A percentile compares a stretch with the other conserved stretches of the same genome.
Evolutionary conservation across 2,113 vertebrate species (phyloP).

Genomic region (Indicator indicator): DNA sequence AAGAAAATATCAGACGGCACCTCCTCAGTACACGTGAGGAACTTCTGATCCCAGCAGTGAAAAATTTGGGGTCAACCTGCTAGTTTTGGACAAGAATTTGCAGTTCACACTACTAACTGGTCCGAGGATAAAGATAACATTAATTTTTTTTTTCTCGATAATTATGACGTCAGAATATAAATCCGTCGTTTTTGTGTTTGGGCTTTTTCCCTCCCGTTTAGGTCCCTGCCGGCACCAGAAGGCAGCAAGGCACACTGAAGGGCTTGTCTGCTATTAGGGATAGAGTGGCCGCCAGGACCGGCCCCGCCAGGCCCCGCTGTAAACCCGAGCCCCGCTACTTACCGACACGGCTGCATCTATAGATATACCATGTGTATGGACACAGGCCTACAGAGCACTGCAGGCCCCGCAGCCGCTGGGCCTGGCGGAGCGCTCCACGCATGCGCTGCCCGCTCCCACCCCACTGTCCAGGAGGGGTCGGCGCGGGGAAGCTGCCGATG

Average conservation of each 20-base stretch:
- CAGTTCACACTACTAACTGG: accelerated
- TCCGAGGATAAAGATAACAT: not conserved
- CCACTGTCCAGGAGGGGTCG: not conserved
- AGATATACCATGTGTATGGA: not conserved
- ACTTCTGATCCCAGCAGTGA: too few relatives aligned
- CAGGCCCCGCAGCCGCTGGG: not conserved
- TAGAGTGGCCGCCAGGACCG: not conserved
- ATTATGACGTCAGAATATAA: accelerated
- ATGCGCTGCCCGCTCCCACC: not conserved
- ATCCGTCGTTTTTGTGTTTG: accelerated
- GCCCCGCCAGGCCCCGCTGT: not conserved
- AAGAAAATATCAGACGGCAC: too few relatives aligned
- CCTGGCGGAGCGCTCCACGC: not conserved
- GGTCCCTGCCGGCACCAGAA: too few relatives aligned
- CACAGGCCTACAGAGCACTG: not conserved
- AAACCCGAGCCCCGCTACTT: not conserved
- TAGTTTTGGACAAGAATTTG: accelerated
- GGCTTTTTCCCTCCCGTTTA: accelerated
- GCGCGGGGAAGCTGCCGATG: too few relatives aligned
- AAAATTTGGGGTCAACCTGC: not conserved
- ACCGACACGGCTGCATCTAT: not conserved
- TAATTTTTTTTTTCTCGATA: accelerated
- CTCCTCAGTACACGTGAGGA: accelerated
- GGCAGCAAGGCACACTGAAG: not conserved
- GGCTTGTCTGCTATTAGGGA: not conserved